Base-by-base conservation (phyloP, 2,797 vertebrate species). In the Lacerta viridis region DNA sequence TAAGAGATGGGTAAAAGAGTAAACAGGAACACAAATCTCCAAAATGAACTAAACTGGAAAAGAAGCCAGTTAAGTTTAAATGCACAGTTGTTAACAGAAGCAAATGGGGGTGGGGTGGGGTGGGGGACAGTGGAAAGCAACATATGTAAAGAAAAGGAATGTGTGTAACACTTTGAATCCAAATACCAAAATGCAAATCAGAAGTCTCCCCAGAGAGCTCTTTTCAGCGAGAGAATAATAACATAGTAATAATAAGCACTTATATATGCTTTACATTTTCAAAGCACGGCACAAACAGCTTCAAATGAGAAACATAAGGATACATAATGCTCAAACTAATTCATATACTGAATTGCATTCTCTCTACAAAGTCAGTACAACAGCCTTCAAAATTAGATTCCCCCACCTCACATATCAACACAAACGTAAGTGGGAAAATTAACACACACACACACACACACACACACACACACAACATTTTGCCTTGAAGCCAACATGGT, bases 201-300 rank as follows among this genome's bases (percentile, higher is more conserved):
- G 92, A 88, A 86, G 80, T 87, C 80, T 95, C 93, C 93, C 93
- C 83, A 84, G 95, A 94, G 94, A 46, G 93, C 68, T 87, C 91
- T 94, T 93, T 95, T 94, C 94, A 93, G 84, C 83, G 69, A 90
- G 94, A 93, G 94, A 94, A 95, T 94, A 96, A 95, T 92, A 94
- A 95, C 91, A 91, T 88, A 93, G 92, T 93, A 95, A 93, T 96
- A 96, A 95, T 96, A 96, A 94, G 94, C 93, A 95, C 93, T 96
- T 94, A 95, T 94, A 95, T 91, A 93, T 5, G 80, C 94, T 95
- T 96, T 96, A 95, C 88, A 84, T 95, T 96, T 94, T 91, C 92
- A 96, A 96, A 94, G 92, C 4, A 0, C 91, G 91, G 90, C 88
- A 91, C 92, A 96, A 95, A 95, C 94, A 94, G 89, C 93, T 92